phyloP scores from a whole-genome alignment of 2,888 invertebrate species.

The Amitus sp. region DNA sequence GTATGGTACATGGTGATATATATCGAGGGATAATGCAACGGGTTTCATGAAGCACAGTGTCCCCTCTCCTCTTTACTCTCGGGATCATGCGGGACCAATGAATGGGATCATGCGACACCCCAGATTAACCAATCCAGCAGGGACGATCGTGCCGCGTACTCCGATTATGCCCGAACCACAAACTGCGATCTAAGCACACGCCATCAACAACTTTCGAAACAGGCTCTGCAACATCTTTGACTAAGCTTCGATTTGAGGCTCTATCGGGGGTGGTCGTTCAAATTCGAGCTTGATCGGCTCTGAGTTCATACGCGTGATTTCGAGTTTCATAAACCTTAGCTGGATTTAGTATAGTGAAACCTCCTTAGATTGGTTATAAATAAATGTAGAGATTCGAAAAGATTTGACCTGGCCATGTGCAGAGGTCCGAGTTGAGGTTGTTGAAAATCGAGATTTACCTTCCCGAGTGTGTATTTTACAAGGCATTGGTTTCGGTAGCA shows the following conservation, averaged over 20 bases:
- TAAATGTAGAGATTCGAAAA: too few species aligned
- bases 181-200: conserved; percentile 13
- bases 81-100: conserved; percentile 62
- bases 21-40: conserved; percentile 55
- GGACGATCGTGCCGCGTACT: conserved; percentile 41
- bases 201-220: not conserved
- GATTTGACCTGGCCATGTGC: too few species aligned
- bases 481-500: too few species aligned
- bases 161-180: conserved; percentile 26
- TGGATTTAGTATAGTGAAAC: too few species aligned
- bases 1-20: conserved; percentile 45
- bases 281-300: too few species aligned
- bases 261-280: too few species aligned
- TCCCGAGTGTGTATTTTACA: too few species aligned
- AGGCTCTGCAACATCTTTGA: not conserved
- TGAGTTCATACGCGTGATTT: too few species aligned
- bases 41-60: conserved; percentile 44
- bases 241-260: conserved; percentile 2
- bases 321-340: too few species aligned
- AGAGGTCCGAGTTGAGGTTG: too few species aligned
- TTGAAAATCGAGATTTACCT: too few species aligned
- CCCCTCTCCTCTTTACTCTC: conserved; percentile 44
- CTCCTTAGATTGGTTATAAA: too few species aligned
- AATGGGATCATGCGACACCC: conserved; percentile 59
- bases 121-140: conserved; percentile 61